Evolutionary conservation across 2,113 vertebrate species (phyloP), one percentile per base, ranked within the genome.

Genomic region (Pan paniscus): DNA sequence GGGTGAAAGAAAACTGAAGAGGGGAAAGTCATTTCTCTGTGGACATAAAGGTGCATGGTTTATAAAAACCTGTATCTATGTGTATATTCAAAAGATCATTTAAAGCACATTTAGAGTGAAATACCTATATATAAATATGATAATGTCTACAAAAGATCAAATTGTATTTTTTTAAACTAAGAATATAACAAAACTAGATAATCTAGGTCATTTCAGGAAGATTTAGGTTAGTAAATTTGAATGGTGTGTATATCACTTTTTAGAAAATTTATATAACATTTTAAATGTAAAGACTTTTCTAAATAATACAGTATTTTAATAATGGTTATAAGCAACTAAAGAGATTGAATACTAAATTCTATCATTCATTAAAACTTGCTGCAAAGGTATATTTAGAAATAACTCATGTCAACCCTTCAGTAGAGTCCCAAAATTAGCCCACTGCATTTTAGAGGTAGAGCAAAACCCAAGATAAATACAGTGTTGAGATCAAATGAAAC

Each of bases 391-490:
- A 97, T 97, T 98, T 98, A 96, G 88, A 97, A 97, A 96, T 92
- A 98, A 89, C 55, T 93, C 64, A 94, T 94, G 97, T 96, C 55
- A 97, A 57, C 83, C 52, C 76, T 96, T 93, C 80, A 92, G 35
- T 91, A 38, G 25, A 40, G 35, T 85, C 32, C 97, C 96, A 97
- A 98, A 97, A 94, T 97, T 97, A 97, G 94, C 79, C 72, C 61
- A 89, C 84, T 91, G 50, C 64, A 93, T 94, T 95, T 97, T 93
- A 85, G 78, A 97, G 93, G 81, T 96, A 96, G 90, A 97, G 93
- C 55, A 97, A 98, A 97, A 93, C 17, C 16, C 52, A 95, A 89
- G 96, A 97, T 97, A 98, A 98, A 98, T 97, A 97, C 50, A 97
- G 68, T 90, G 43, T 94, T 94, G 67, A 10, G n/a, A 97, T 96